A percentile compares a stretch with the other conserved stretches of the same genome.
Evolutionary conservation across 2,113 vertebrate species (phyloP).

Genomic region (Macquaria ambigua): DNA sequence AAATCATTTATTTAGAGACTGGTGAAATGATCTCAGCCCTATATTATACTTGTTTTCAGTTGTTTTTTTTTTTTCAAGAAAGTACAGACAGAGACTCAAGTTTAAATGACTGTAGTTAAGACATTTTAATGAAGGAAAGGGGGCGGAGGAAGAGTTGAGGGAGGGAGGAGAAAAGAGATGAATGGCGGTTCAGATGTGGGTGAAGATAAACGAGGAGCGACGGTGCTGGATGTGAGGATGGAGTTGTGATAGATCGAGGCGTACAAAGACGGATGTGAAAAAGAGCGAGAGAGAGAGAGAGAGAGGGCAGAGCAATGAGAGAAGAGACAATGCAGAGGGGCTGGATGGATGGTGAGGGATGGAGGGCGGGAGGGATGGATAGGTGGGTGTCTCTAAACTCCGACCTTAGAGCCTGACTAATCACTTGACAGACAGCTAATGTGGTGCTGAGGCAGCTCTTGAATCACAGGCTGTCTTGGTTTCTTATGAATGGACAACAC

Average conservation of each 20-base stretch:
- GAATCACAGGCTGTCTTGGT: constrained; percentile 41
- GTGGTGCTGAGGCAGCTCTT: constrained; percentile 57
- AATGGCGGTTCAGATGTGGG: constrained; percentile 15
- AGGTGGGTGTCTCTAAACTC: constrained; percentile 52
- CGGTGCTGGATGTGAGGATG: constrained; percentile 41
- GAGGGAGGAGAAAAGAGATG: constrained; percentile 10
- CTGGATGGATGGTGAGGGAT: constrained; percentile 44
- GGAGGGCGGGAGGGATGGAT: constrained; percentile 40
- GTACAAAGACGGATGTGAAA: constrained; percentile 52
- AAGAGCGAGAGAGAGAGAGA: constrained; percentile 5
- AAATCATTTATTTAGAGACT: background rate
- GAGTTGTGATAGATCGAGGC: constrained; percentile 50
- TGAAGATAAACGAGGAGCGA: constrained; percentile 45
- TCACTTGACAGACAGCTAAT: constrained; percentile 56
- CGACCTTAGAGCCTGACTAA: constrained; percentile 54
- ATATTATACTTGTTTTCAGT: background rate
- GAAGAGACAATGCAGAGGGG: constrained; percentile 44
- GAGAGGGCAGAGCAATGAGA: constrained; percentile 51
- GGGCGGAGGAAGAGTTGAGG: background rate
- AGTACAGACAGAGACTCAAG: background rate
- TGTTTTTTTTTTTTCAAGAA: background rate
- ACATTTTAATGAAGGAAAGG: constrained; percentile 21
- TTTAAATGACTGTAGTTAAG: constrained; percentile 26
- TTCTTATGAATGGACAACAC: constrained; percentile 34
- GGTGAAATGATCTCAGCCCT: background rate